These are phyloP conservation scores for Calcarius lapponicus DNA, from an alignment of 2,797 vertebrate genomes.

Conservation along the genomic window DNA sequence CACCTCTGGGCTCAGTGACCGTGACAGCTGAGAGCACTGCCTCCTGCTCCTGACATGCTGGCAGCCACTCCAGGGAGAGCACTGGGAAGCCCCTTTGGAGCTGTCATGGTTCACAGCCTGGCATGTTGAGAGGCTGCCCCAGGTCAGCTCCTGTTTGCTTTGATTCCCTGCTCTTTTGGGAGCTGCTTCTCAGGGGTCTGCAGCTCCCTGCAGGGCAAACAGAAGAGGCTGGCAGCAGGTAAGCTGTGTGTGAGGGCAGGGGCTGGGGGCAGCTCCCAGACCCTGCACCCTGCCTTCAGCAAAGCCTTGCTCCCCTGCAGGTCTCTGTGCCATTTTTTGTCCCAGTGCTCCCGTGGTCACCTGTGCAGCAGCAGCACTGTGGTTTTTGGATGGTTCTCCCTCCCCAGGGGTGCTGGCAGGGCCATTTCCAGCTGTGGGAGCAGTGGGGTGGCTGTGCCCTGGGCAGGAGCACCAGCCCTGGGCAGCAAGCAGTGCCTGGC, in stretches of 20 bases:
- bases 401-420: neutral
- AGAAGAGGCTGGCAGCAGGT: neutral
- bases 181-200: neutral
- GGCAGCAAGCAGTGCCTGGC: neutral
- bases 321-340: neutral
- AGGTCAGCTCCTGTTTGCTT: neutral
- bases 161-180: neutral
- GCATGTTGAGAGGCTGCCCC: neutral
- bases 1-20: neutral
- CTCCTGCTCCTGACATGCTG: neutral
- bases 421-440: neutral
- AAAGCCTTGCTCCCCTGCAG: rapidly evolving
- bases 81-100: neutral
- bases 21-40: neutral
- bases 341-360: neutral
- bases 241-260: rapidly evolving
- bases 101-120: neutral
- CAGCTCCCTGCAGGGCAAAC: rapidly evolving
- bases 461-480: rapidly evolving
- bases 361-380: neutral
- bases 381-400: neutral
- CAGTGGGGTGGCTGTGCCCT: rapidly evolving
- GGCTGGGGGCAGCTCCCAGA: neutral
- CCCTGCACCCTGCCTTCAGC: rapidly evolving
- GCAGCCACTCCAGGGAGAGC: neutral